Percentiles rank a stretch among this genome's conserved stretches.
phyloP scores from a whole-genome alignment of 2,888 invertebrate genomes.

The Nectonema munidae region DNA sequence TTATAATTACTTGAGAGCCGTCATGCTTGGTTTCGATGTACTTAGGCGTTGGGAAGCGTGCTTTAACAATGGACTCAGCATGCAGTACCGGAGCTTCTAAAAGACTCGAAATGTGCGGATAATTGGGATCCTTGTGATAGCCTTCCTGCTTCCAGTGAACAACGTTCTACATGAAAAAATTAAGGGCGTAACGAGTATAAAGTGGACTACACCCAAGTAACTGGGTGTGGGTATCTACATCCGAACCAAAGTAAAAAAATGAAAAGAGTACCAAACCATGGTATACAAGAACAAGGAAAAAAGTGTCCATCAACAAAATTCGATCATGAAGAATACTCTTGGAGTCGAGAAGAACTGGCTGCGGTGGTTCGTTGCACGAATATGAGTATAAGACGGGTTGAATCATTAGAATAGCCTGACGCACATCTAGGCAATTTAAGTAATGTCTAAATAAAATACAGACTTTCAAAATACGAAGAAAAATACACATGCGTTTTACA shows the following conservation, averaged over 20 bases:
- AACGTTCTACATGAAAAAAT: slow-evolving; percentile 37
- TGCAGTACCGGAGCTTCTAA: slow-evolving; percentile 80
- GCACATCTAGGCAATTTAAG: slow-evolving; percentile 77
- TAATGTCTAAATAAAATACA: slow-evolving; percentile 42
- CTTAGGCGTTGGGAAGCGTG: slow-evolving; percentile 82
- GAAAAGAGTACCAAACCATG: slow-evolving; percentile 51
- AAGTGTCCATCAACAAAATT: slow-evolving; percentile 93
- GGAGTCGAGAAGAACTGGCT: slow-evolving; percentile 70
- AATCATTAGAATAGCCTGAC: slow-evolving; percentile 92
- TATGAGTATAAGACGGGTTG: slow-evolving; percentile 95
- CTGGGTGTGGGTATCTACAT: not conserved
- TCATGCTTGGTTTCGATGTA: slow-evolving; percentile 97
- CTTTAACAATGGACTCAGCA: slow-evolving; percentile 73
- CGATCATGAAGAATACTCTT: slow-evolving; percentile 84
- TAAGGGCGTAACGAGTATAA: slow-evolving; percentile 12
- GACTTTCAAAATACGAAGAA: slow-evolving; percentile 6
- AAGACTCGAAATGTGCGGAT: slow-evolving; percentile 50
- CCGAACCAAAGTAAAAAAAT: not conserved
- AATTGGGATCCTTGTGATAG: slow-evolving; percentile 82
- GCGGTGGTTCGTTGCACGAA: slow-evolving; percentile 79
- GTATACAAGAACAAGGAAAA: slow-evolving; percentile 97
- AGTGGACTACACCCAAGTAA: no score
- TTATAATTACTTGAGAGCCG: slow-evolving; percentile 44
- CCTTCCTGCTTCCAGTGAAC: slow-evolving; percentile 77
- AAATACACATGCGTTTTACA: no score